phyloP scores from a whole-genome alignment of 2,888 invertebrate genomes.

The Caenorhabditis wallacei region DNA sequence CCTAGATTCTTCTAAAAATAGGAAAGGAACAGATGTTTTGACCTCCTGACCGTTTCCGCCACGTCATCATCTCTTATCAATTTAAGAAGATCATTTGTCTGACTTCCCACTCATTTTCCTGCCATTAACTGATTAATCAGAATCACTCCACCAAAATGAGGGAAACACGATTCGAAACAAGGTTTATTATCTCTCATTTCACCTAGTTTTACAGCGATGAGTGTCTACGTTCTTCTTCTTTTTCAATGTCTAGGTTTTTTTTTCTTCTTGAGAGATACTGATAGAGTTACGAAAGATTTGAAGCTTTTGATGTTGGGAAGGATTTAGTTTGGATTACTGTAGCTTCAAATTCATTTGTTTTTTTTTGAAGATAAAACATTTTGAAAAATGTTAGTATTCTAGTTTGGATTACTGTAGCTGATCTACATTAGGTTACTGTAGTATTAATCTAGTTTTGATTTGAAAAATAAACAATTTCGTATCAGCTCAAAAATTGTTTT shows the following conservation, averaged over 20 bases:
- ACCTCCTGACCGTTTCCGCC: not conserved
- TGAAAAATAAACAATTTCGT: no score
- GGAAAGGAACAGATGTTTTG: no score
- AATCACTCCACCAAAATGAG: constrained; percentile 4
- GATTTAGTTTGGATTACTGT: not conserved
- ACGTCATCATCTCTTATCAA: constrained; percentile 11
- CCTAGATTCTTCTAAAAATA: no score
- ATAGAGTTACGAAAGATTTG: no score
- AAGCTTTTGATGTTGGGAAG: no score
- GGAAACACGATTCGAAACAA: not conserved
- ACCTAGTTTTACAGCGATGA: not conserved
- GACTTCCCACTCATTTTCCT: constrained; percentile 35
- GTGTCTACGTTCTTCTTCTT: not conserved
- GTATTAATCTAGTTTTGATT: no score
- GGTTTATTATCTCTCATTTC: constrained; percentile 11
- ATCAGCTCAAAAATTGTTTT: no score
- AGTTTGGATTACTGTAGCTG: no score
- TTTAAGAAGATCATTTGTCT: not conserved
- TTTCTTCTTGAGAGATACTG: no score
- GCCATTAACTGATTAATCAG: constrained; percentile 22
- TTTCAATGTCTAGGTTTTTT: not conserved
- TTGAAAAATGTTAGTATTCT: no score
- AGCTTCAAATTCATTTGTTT: not conserved
- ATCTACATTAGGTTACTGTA: no score
- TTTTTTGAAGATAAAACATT: no score